Evolutionary conservation across 2,113 vertebrate species (phyloP).

Genomic region (human): GRCh38 chr1:151170001-151170500

Average conservation of each 20-base stretch:
- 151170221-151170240: neutral
- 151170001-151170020: constrained; percentile 77
- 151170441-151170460: neutral
- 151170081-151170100: constrained; percentile 86
- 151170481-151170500: neutral
- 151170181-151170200: neutral
- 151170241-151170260: constrained; percentile 1
- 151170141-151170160: neutral
- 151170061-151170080: neutral
- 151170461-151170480: neutral
- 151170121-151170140: neutral
- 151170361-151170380: neutral
- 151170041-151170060: neutral
- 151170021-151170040: neutral
- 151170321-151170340: neutral
- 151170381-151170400: neutral
- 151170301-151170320: neutral
- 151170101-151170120: constrained; percentile 70
- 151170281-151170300: neutral
- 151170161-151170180: neutral
- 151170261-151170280: neutral
- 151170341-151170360: neutral
- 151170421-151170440: neutral
- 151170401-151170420: neutral
- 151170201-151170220: neutral